These are phyloP conservation scores for Linyphia triangularis DNA, from an alignment of 2,888 invertebrate species.

Conservation along the genomic window DNA sequence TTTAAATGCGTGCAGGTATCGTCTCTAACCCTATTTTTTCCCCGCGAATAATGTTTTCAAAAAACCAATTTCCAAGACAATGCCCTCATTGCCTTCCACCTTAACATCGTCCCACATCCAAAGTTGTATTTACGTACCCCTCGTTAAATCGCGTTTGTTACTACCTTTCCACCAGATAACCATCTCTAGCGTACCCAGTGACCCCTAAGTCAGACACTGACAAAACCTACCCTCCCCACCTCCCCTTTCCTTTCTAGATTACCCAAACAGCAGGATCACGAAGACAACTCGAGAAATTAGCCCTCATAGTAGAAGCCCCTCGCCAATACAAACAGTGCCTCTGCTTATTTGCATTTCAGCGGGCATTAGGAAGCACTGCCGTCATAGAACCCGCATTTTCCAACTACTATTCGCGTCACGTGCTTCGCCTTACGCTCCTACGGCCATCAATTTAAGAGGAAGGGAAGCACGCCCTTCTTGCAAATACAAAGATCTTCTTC, in stretches of 20 bases:
- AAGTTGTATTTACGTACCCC: too few relatives aligned
- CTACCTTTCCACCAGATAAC: neutral
- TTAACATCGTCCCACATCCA: too few relatives aligned
- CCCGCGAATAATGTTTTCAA: too few relatives aligned
- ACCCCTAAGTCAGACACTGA: neutral
- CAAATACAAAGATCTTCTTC: slow-evolving; percentile 22
- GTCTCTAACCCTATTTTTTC: too few relatives aligned
- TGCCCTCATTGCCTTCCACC: neutral
- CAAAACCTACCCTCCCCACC: neutral
- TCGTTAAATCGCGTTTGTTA: neutral
- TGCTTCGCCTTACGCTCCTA: neutral
- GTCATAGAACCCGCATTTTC: slow-evolving; percentile 35
- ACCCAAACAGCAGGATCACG: slow-evolving; percentile 26
- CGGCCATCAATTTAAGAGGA: slow-evolving; percentile 43
- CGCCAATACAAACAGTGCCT: slow-evolving; percentile 26
- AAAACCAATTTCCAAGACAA: too few relatives aligned
- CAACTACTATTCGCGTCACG: slow-evolving; percentile 62
- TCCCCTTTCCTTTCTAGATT: neutral
- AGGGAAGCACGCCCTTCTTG: slow-evolving; percentile 24
- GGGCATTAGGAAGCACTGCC: neutral
- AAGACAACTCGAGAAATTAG: slow-evolving; percentile 20
- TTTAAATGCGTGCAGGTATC: too few relatives aligned
- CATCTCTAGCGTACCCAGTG: neutral
- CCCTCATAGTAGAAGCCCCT: neutral
- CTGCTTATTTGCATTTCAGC: slow-evolving; percentile 65